Evolutionary conservation across 1,140 invertebrate species (phyloP), one percentile per base, ranked within the genome.

Genomic region (Brachionus plicatilis): DNA sequence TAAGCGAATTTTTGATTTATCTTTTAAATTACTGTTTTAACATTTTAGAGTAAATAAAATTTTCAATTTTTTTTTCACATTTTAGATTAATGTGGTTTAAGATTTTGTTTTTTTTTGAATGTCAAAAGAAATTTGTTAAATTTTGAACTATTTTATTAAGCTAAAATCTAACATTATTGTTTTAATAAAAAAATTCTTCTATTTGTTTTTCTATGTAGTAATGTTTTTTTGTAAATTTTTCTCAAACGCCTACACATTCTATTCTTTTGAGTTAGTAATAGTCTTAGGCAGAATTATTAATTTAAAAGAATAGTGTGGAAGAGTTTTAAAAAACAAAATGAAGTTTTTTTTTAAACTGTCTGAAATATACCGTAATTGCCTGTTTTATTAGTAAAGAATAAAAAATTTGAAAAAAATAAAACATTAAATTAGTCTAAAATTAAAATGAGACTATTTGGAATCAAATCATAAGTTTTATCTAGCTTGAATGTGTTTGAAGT

Each of bases 1-100:
- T 33, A 70, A 37, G 6, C 37, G 66, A 70, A 70, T 1, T 33
- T 70, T 37, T 70, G 12, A 70, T 37, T 33, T 70, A 37, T 70
- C 37, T 70, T 70, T 37, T 70, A 37, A 37, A 41, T 33, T 70
- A 14, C 9, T 70, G 27, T 14, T 70, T 70, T 70, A 70, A 70
- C 37, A 37, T 41, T 41, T 70, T 14, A 37, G 14, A 70, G n/a
- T 37, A 70, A 70, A 37, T 17, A 70, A 70, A 70, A 70, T 70
- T 70, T 70, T 70, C 41, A 70, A 70, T 70, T 70, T 70, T 70
- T n/a, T 20, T 68, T 70, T 70, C 27, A 70, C 27, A 37, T 70
- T 70, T 70, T 70, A n/a, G 11, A 70, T 70, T 70, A n/a, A 24
- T 70, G 66, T 37, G 27, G 14, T 70, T 33, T n/a, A 37, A 70